A percentile compares a stretch with the other conserved stretches of the same genome.
Conservation (phyloP, 2,113 vertebrate genomes). For the Myrmecophaga tridactyla region DNA sequence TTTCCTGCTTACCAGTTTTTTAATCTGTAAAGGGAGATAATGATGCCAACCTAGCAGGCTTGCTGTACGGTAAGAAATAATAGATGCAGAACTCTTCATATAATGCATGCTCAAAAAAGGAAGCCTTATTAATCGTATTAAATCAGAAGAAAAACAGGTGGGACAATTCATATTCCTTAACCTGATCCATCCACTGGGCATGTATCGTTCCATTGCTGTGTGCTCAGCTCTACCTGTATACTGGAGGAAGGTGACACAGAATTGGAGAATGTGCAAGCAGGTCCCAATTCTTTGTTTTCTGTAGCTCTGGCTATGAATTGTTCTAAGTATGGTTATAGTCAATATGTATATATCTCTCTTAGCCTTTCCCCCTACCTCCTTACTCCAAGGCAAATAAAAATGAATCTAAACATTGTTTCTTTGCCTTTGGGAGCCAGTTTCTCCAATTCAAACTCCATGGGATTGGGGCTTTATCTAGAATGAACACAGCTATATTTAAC, state of each 20-base stretch:
- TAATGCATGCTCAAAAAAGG: neutral
- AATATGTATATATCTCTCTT: neutral
- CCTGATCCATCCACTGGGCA: neutral
- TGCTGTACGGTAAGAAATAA: neutral
- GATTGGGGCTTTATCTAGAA: neutral
- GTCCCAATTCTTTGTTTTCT: neutral
- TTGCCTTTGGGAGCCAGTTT: neutral
- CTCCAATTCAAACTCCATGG: too few species aligned
- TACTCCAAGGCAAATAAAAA: neutral
- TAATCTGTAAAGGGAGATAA: neutral
- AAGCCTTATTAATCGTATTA: neutral
- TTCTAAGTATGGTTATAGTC: neutral
- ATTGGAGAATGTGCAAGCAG: neutral
- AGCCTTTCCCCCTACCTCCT: neutral
- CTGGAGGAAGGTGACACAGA: neutral
- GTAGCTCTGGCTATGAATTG: neutral
- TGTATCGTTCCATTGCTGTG: neutral
- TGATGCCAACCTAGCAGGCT: neutral
- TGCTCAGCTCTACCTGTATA: neutral
- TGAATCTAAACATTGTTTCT: neutral
- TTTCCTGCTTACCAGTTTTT: neutral
- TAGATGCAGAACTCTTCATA: neutral
- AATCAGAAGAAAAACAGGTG: neutral
- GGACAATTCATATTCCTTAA: neutral
- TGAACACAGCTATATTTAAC: neutral